phyloP scores from a whole-genome alignment of 2,113 vertebrate genomes.

The Macroglossus sobrinus region DNA sequence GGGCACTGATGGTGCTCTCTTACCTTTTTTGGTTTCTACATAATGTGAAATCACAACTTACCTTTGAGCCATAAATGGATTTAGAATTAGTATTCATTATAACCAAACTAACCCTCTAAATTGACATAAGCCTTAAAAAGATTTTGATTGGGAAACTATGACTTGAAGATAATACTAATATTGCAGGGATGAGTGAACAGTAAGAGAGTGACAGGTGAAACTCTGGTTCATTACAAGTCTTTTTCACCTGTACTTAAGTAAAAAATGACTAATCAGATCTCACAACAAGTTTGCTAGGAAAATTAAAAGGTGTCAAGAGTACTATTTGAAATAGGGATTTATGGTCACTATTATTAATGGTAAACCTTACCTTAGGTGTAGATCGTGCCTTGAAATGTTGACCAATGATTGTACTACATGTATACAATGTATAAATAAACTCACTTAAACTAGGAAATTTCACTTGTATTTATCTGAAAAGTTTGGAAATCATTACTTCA shows the following conservation, averaged over 20 bases:
- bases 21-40: neutral
- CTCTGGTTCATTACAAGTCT: neutral
- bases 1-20: neutral
- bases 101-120: neutral
- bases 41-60: neutral
- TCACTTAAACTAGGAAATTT: neutral
- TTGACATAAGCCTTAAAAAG: neutral
- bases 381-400: neutral
- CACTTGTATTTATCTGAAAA: neutral
- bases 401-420: neutral
- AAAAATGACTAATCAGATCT: neutral
- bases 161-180: neutral
- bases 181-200: neutral
- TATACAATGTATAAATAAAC: neutral
- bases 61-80: neutral
- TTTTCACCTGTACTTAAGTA: neutral
- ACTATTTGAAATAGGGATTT: neutral
- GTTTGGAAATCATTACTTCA: neutral
- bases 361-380: neutral
- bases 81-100: neutral
- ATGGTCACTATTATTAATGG: neutral
- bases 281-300: neutral
- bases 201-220: neutral
- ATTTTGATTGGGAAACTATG: neutral
- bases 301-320: neutral